Conservation (phyloP, 1,140 invertebrate genomes). For the Caligus rogercresseyi region DNA sequence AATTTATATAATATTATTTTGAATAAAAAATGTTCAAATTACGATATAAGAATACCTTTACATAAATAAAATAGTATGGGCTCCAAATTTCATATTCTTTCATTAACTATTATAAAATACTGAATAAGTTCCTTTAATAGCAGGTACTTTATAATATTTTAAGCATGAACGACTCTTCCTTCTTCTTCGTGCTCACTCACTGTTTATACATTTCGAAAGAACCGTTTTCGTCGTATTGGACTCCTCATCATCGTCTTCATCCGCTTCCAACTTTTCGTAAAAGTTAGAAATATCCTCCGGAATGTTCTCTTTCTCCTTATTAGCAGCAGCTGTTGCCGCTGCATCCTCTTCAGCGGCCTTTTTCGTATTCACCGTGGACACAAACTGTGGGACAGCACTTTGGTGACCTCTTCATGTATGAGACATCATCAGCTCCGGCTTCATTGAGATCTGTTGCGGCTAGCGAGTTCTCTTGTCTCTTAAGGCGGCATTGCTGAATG, state of each 20-base stretch:
- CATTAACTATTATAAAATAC: too few species aligned
- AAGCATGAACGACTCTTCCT: too few species aligned
- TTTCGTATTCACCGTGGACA: neutral
- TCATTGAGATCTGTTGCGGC: constrained; percentile 22
- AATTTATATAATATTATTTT: too few species aligned
- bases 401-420: constrained; percentile 25
- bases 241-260: constrained; percentile 30
- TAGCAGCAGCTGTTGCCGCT: constrained; percentile 20
- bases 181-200: too few species aligned
- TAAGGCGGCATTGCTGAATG: constrained; percentile 77
- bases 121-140: too few species aligned
- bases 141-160: too few species aligned
- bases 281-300: constrained; percentile 90
- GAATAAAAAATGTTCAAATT: too few species aligned
- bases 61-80: too few species aligned
- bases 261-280: constrained; percentile 92
- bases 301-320: constrained; percentile 40
- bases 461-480: constrained; percentile 34
- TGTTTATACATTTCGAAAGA: constrained; percentile 92
- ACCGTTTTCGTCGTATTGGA: constrained; percentile 47
- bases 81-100: too few species aligned
- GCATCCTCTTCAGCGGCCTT: constrained; percentile 10
- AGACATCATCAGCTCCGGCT: constrained; percentile 30
- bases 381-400: constrained; percentile 19
- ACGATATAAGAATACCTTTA: too few species aligned